Evolutionary conservation across 2,113 vertebrate genomes (phyloP).

Genomic region (Oxyura jamaicensis): DNA sequence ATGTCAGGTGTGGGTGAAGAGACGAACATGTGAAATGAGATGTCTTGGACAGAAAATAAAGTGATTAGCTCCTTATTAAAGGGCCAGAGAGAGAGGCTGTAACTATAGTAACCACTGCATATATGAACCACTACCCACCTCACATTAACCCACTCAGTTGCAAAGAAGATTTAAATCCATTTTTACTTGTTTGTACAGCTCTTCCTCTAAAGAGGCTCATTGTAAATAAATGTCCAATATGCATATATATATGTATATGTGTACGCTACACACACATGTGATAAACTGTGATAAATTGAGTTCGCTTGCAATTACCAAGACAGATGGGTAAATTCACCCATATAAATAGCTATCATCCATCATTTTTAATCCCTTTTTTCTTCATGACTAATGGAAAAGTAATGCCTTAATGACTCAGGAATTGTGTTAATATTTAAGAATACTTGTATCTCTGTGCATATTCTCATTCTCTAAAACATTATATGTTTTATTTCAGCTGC

Average conservation of each 20-base stretch:
- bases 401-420: slow-evolving; percentile 2
- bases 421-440: not conserved
- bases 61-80: slow-evolving; percentile 42
- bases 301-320: not conserved
- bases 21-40: not conserved
- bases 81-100: not conserved
- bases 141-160: not conserved
- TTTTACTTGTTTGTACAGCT: not conserved
- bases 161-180: not conserved
- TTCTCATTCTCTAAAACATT: not conserved
- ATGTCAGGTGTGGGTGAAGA: not conserved
- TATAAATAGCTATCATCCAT: not conserved
- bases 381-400: slow-evolving; percentile 6
- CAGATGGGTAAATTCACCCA: not conserved
- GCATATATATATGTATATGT: not conserved
- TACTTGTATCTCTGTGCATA: not conserved
- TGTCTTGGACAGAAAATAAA: slow-evolving; percentile 25
- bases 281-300: not conserved
- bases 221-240: not conserved
- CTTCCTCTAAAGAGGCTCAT: not conserved
- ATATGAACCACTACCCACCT: slow-evolving; percentile 4
- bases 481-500: not conserved
- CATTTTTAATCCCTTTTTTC: not conserved
- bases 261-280: not conserved
- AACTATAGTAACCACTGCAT: slow-evolving; percentile 47